phyloP scores from a whole-genome alignment of 2,113 vertebrate species.

The Tiliqua scincoides region DNA sequence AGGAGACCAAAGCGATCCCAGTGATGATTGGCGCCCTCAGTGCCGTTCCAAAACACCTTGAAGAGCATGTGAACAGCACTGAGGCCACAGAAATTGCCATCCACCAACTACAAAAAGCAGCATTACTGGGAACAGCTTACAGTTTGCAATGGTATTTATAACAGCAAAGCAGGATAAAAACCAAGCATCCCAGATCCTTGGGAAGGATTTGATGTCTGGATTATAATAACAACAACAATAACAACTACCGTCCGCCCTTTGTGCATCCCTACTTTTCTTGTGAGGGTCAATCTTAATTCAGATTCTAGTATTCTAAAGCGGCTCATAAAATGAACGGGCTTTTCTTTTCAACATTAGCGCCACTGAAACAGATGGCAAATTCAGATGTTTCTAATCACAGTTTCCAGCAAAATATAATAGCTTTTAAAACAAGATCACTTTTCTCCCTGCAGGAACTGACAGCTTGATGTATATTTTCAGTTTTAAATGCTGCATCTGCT shows the following conservation, averaged over 20 bases:
- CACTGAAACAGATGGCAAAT: constrained; percentile 47
- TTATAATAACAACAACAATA: no score
- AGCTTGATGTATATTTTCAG: constrained; percentile 36
- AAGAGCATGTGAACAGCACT: no score
- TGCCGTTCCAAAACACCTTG: no score
- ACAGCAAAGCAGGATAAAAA: neutral
- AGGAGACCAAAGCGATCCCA: no score
- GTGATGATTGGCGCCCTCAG: no score
- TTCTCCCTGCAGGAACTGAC: neutral
- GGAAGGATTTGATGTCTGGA: no score
- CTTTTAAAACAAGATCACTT: constrained; percentile 23
- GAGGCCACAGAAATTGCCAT: no score
- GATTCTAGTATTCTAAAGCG: neutral
- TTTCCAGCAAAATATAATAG: constrained; percentile 31
- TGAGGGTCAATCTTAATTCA: neutral
- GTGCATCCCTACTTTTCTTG: neutral
- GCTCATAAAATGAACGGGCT: neutral
- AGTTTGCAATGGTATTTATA: no score
- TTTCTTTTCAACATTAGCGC: neutral
- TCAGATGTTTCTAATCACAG: constrained; percentile 33
- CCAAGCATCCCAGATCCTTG: no score
- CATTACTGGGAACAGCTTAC: no score
- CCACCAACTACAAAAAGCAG: no score
- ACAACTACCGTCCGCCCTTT: neutral
- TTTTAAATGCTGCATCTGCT: constrained; percentile 26